These are phyloP conservation scores for Lutraria rhynchaena DNA, from an alignment of 1,140 invertebrate species.

Conservation along the genomic window DNA sequence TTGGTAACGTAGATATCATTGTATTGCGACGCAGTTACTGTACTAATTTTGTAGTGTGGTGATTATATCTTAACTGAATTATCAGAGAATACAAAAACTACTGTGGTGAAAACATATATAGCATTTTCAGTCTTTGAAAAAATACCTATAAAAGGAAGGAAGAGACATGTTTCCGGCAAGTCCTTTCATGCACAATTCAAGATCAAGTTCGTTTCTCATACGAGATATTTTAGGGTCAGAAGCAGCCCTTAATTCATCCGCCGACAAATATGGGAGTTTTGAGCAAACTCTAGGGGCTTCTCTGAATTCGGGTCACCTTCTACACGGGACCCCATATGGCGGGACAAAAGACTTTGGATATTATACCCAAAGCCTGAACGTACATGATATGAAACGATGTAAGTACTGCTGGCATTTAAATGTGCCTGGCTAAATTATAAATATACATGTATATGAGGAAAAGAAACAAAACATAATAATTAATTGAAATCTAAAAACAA, in stretches of 20 bases:
- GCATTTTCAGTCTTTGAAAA: not conserved
- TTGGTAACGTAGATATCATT: not conserved
- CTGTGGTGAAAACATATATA: not conserved
- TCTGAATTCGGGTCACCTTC: not conserved
- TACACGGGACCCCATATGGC: not conserved
- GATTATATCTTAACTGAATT: too few species aligned
- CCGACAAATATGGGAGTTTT: conserved; percentile 37
- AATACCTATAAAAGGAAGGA: too few species aligned
- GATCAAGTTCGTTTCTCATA: conserved; percentile 49
- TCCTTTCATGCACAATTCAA: conserved; percentile 7
- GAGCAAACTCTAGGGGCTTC: conserved; percentile 36
- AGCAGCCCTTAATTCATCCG: not conserved
- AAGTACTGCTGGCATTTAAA: too few species aligned
- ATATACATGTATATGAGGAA: too few species aligned
- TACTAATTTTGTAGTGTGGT: not conserved
- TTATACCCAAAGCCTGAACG: conserved; percentile 2
- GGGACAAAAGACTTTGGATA: conserved; percentile 23
- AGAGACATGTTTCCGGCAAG: conserved; percentile 17
- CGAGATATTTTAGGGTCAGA: conserved; percentile 51
- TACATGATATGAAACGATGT: conserved; percentile 46
- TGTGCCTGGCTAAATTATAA: too few species aligned
- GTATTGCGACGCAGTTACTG: not conserved
- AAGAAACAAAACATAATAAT: too few species aligned
- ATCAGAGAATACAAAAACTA: too few species aligned
- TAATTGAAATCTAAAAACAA: too few species aligned